Evolutionary conservation across 2,888 invertebrate species (phyloP).

Genomic region (Nephrotoma flavescens): DNA sequence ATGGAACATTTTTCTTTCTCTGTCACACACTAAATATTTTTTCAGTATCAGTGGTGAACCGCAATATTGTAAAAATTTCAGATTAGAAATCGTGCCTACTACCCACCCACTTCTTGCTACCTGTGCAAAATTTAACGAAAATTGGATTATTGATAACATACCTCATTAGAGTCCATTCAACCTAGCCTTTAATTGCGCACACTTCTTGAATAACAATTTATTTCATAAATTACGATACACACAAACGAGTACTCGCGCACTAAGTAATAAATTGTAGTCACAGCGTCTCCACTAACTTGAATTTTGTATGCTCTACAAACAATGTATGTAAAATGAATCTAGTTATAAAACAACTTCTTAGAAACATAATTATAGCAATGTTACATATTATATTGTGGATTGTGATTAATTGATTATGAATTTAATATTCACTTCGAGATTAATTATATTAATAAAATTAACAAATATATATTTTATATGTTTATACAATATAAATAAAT

Average conservation of each 20-base stretch:
- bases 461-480: not conserved
- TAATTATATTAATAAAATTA: not conserved
- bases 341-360: not conserved
- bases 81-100: too few relatives aligned
- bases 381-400: not conserved
- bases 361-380: not conserved
- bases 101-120: too few relatives aligned
- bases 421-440: not conserved
- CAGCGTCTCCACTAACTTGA: not conserved
- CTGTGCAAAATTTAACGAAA: too few relatives aligned
- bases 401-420: not conserved
- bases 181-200: too few relatives aligned
- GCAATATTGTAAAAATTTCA: too few relatives aligned
- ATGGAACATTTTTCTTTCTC: too few relatives aligned
- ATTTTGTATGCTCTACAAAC: not conserved
- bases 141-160: too few relatives aligned
- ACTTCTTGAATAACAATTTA: too few relatives aligned
- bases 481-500: not conserved
- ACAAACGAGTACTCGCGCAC: not conserved
- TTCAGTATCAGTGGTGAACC: too few relatives aligned
- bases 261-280: not conserved
- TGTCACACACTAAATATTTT: too few relatives aligned
- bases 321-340: not conserved
- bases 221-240: too few relatives aligned
- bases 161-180: too few relatives aligned